Evolutionary conservation across 2,888 invertebrate genomes (phyloP), one percentile per base, ranked within the genome.

Genomic region (Nomada flava): DNA sequence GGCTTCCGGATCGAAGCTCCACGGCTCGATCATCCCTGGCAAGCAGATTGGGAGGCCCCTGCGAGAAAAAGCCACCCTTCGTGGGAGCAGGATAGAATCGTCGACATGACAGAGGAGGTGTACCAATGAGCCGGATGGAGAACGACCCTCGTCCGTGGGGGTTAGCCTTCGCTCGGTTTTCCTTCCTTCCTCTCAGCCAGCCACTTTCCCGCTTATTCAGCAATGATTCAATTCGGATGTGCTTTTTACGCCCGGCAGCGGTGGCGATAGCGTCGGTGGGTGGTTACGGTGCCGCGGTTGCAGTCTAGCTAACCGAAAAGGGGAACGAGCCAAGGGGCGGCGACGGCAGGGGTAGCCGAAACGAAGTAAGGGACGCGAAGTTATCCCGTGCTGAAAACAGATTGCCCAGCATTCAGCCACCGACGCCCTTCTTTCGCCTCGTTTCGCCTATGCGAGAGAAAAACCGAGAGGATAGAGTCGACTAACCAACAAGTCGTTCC

Each of bases 181-280:
- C 77, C 85, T 89, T 88, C 82, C 87, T 88, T 72, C 52, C 59
- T 53, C 42, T 81, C 85, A 86, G 86, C 80, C 76, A 90, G 90
- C 91, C 91, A 92, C 91, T 93, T 92, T 94, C 92, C 89, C 92
- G 93, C 93, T 93, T 94, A 93, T 93, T 93, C 93, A 93, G 93
- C 93, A 93, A 93, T 93, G 93, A 93, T 93, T 93, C 93, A 93
- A 93, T 94, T 90, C 90, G 91, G 91, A 91, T 90, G 90, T 89
- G 91, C 88, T 89, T 90, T 90, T 89, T 90, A 90, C 90, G 89
- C 90, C 87, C 87, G 83, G 79, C 86, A 83, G 85, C 88, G 88
- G 74, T 83, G 82, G 84, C 85, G 88, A 85, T 86, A 86, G 85
- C 75, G 84, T 80, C 86, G 82, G 80, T 84, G 86, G 89, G 87